Evolutionary conservation across 1,140 invertebrate genomes (phyloP), one percentile per base, ranked within the genome.

Genomic region (Leptopilina boulardi): DNA sequence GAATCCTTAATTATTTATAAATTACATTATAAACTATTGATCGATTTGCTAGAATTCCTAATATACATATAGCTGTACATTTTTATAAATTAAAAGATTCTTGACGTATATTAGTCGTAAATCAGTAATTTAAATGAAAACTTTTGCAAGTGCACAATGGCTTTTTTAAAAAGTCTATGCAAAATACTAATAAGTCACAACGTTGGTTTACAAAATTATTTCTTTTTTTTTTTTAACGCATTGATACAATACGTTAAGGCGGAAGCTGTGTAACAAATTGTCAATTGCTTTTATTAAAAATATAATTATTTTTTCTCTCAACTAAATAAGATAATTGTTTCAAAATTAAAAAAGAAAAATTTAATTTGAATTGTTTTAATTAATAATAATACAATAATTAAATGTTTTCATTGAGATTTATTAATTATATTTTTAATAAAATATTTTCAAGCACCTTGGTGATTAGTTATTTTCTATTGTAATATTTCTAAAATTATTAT

Each of bases 171-270:
- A 15, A 56, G 13, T 54, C 30, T 51, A 3, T 15, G 26, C 54
- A 23, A 21, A 71, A 8, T 26, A 76, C 59, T 23, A 26, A 51
- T 15, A n/a, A 75, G 38, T 9, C 54, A 78, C 54, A 47, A 73
- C 26, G 54, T 38, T 21, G 0, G 10, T 42, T 41, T 23, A 54
- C 26, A 75, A n/a, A n/a, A 71, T 81, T 73, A 75, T 76, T 74
- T 47, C 70, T 21, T 59, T 77, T 76, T 79, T 75, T 76, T 72
- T 19, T 75, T 47, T 74, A 78, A 77, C 80, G 83, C 75, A 84
- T 84, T 82, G 82, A 85, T 85, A 80, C 84, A 83, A 85, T 85
- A 80, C 84, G 80, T 79, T 79, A 6, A 66, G 15, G 77, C 56
- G 74, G 76, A 77, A 79, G 54, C n/a, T 26, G 5, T 30, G 1